phyloP scores from a whole-genome alignment of 30 jellyfish, hydroid and myxozoan species.

The Hydractinia echinata region DNA sequence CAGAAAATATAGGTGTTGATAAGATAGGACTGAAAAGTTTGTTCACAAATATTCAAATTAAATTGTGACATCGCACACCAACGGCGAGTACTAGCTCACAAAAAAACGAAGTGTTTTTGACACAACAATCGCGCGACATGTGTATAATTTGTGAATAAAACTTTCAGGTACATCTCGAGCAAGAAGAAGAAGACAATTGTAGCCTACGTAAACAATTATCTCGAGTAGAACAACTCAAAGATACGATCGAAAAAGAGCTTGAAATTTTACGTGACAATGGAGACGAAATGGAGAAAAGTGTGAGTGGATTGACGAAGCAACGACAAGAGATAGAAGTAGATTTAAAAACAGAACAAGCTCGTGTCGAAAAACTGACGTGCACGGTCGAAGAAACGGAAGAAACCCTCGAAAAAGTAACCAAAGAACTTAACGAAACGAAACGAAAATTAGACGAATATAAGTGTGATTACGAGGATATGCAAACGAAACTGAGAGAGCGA shows the following conservation, averaged over 20 bases:
- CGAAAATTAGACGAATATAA: slow-evolving; percentile 32
- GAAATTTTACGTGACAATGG: slow-evolving; percentile 46
- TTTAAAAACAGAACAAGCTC: slow-evolving; percentile 39
- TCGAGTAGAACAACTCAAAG: slow-evolving; percentile 50
- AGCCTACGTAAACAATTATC: slow-evolving; percentile 41
- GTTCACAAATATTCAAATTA: no score
- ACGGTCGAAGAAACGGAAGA: slow-evolving; percentile 79
- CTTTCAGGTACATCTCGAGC: slow-evolving; percentile 42
- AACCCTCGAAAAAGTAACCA: slow-evolving; percentile 46
- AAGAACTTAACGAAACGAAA: slow-evolving; percentile 48
- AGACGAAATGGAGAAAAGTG: slow-evolving; percentile 45
- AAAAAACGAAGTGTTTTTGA: no score
- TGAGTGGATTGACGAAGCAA: slow-evolving; percentile 45
- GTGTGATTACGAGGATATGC: slow-evolving; percentile 58
- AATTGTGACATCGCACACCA: no score
- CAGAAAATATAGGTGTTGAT: no score
- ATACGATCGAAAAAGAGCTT: slow-evolving; percentile 50
- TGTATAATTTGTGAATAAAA: no score
- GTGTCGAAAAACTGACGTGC: slow-evolving; percentile 49
- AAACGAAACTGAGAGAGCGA: slow-evolving; percentile 50
- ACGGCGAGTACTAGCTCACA: no score
- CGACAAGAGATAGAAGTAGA: slow-evolving; percentile 54
- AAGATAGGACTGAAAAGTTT: no score
- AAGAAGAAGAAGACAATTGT: slow-evolving; percentile 83
- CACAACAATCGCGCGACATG: no score